Evolutionary conservation across 2,113 vertebrate species (phyloP), one percentile per base, ranked within the genome.

Genomic region (Macaca nemestrina): DNA sequence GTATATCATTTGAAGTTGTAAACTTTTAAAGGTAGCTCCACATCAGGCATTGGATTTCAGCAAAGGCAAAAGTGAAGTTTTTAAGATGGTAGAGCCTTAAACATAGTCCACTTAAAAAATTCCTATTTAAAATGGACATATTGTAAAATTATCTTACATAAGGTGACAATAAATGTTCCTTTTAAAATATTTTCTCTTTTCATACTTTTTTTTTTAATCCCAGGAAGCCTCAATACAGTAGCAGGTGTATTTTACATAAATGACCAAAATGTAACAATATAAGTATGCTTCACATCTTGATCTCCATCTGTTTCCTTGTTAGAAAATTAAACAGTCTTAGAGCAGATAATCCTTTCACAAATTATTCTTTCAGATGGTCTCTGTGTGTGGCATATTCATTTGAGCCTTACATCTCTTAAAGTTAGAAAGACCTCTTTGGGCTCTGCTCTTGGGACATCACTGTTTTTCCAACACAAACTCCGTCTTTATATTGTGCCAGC

Each of bases 191-290:
- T 96, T 97, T 96, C 91, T 90, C 55, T 96, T 82, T 91, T 97
- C 80, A 38, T 84, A 90, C 50, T 97, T 32, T 32, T 64, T 14
- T 95, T 64, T 96, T 89, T 68, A 68, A 88, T 95, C 80, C 40
- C 67, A 87, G 25, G 90, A 94, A 95, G 89, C 92, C 87, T 94
- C 83, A 75, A 48, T 88, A 96, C 80, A 94, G 75, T 90, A 92
- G 96, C 97, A 98, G 96, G 95, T 96, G 94, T 95, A 96, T 97
- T 97, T 96, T 97, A 97, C 61, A 97, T 80, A 97, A 97, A 98
- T 96, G 97, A 95, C 96, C 96, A 85, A 97, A 96, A 86, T 95
- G 88, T 86, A 98, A 97, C 94, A 97, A 97, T 94, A 12, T 87
- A 90, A 96, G 97, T 83, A 89, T n/a, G 73, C 92, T 73, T 96